phyloP scores from a whole-genome alignment of 2,797 vertebrate species.

The Sebastes glaucus region DNA sequence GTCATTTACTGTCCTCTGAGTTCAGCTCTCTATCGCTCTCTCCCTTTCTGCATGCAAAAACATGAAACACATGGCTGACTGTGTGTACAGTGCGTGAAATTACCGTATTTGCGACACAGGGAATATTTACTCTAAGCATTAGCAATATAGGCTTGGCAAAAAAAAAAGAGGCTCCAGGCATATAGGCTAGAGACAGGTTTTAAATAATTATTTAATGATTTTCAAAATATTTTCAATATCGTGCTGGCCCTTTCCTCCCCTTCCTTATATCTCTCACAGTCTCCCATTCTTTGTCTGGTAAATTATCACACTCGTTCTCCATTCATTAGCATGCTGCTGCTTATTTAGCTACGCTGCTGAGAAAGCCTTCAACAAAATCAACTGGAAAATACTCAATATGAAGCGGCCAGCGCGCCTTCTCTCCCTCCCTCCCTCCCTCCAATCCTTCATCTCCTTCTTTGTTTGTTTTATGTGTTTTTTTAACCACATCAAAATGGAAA shows the following conservation, averaged over 20 bases:
- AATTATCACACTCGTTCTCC: conserved; percentile 77
- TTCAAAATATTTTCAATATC: conserved; percentile 68
- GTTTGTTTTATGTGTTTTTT: conserved; percentile 56
- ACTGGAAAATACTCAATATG: conserved; percentile 82
- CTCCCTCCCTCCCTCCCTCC: conserved; percentile 18
- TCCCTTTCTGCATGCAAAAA: conserved; percentile 61
- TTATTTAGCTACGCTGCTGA: conserved; percentile 80
- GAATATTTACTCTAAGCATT: conserved; percentile 77
- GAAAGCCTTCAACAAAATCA: conserved; percentile 81
- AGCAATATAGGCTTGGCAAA: conserved; percentile 50
- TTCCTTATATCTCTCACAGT: conserved; percentile 39
- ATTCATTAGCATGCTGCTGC: conserved; percentile 82
- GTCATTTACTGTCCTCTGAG: conserved; percentile 79
- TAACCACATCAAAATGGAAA: conserved; percentile 72
- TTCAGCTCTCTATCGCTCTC: conserved; percentile 57
- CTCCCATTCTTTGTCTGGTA: conserved; percentile 63
- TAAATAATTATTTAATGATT: conserved; percentile 79
- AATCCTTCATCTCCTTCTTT: conserved; percentile 54
- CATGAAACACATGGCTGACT: conserved; percentile 77
- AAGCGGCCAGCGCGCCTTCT: conserved; percentile 42
- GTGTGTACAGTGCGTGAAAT: conserved; percentile 82
- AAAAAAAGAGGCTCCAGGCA: conserved; percentile 54
- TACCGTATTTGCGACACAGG: conserved; percentile 73
- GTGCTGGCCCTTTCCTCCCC: conserved; percentile 12
- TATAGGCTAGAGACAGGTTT: conserved; percentile 67